Percentiles rank a stretch among this genome's conserved stretches.
These are phyloP conservation scores for Lissonota sp. DNA, from an alignment of 2,888 invertebrate species.

Conservation along the genomic window DNA sequence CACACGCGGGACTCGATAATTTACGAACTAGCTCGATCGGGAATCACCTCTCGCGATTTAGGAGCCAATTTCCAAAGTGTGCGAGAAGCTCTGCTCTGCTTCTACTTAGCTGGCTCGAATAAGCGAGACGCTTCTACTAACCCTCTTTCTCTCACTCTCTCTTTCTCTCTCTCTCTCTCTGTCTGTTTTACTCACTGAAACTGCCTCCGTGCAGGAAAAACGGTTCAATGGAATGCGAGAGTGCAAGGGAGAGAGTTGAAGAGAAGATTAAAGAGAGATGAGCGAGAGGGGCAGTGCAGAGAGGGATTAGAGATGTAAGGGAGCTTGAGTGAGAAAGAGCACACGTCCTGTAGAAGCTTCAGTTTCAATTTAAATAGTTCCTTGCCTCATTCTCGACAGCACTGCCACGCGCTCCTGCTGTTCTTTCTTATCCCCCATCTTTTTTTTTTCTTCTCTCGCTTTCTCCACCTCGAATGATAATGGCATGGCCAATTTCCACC, in stretches of 20 bases:
- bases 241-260: slow-evolving; percentile 12
- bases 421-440: slow-evolving; percentile 27
- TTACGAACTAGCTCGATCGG: slow-evolving; percentile 77
- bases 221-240: slow-evolving; percentile 56
- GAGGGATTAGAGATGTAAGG: slow-evolving; percentile 52
- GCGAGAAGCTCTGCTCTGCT: slow-evolving; percentile 74
- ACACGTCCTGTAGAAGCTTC: slow-evolving; percentile 69
- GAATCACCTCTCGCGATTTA: slow-evolving; percentile 78
- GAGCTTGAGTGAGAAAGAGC: slow-evolving; percentile 46
- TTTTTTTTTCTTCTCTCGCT: slow-evolving; percentile 33
- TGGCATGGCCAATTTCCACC: slow-evolving; percentile 51
- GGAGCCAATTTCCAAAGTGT: slow-evolving; percentile 81
- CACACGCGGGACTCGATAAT: slow-evolving; percentile 74
- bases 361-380: slow-evolving; percentile 80
- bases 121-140: slow-evolving; percentile 53
- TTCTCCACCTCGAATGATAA: slow-evolving; percentile 49
- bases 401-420: slow-evolving; percentile 46
- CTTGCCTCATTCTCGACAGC: slow-evolving; percentile 70
- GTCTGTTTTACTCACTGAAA: slow-evolving; percentile 53
- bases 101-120: slow-evolving; percentile 71
- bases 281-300: slow-evolving; percentile 43
- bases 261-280: slow-evolving; percentile 32
- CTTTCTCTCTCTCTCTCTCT: slow-evolving; percentile 21
- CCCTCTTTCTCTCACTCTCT: slow-evolving; percentile 21
- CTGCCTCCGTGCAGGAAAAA: slow-evolving; percentile 53